Percentiles rank a stretch among this genome's conserved stretches.
phyloP scores from a whole-genome alignment of 2,113 vertebrate genomes.

The Myotis brandtii region DNA sequence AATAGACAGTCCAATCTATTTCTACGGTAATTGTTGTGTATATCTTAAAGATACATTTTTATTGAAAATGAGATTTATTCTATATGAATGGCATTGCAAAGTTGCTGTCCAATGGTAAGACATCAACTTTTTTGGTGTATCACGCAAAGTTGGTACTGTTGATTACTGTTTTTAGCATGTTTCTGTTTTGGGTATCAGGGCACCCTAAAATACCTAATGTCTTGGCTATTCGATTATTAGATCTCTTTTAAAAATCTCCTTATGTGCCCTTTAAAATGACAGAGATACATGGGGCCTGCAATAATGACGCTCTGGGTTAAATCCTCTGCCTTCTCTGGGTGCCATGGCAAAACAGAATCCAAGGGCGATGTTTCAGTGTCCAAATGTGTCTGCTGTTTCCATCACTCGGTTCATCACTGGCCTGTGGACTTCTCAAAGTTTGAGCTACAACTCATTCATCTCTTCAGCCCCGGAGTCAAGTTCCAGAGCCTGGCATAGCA shows the following conservation, averaged over 20 bases:
- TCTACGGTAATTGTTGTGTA: slow-evolving; percentile 75
- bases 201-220: neutral
- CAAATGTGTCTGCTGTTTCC: neutral
- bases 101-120: slow-evolving; percentile 26
- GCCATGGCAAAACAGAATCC: neutral
- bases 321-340: neutral
- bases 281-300: neutral
- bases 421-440: neutral
- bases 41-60: slow-evolving; percentile 81
- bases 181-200: neutral
- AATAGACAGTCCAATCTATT: slow-evolving; percentile 81
- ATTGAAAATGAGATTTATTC: slow-evolving; percentile 82
- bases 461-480: neutral
- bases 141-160: neutral
- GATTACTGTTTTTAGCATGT: neutral
- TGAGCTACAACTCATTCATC: neutral
- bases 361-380: neutral
- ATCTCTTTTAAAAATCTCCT: neutral
- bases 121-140: neutral
- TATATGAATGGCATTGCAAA: slow-evolving; percentile 52
- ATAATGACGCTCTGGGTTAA: neutral
- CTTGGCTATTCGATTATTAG: neutral
- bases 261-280: neutral
- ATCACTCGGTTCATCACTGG: neutral
- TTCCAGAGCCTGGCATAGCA: neutral